These are phyloP conservation scores for Acanthaster planci DNA, from an alignment of 35 echinoderm and acorn worm genomes.

Conservation along the genomic window DNA sequence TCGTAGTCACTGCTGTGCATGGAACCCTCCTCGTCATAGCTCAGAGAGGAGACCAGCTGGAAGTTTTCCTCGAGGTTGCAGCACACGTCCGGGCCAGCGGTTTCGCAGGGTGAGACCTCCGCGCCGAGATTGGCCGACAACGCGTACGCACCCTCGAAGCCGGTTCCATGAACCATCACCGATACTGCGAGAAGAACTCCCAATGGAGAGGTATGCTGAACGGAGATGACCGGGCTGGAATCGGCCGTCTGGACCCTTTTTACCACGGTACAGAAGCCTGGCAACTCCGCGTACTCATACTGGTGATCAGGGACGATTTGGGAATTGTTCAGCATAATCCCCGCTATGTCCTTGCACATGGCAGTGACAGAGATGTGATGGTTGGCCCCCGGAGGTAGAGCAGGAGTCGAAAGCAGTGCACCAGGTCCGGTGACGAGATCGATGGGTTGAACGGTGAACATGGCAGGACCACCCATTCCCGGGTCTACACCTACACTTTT, in stretches of 20 bases:
- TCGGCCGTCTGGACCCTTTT: neutral
- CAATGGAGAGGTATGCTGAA: neutral
- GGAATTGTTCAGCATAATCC: neutral
- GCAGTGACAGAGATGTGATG: neutral
- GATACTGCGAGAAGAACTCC: neutral
- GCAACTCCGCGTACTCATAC: neutral
- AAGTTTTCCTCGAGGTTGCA: neutral
- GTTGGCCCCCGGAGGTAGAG: neutral
- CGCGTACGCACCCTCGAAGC: neutral
- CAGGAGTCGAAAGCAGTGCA: neutral
- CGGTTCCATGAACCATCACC: neutral
- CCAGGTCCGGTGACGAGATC: neutral
- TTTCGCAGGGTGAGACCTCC: neutral
- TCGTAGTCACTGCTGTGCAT: too few species aligned
- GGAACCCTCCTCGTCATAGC: too few species aligned
- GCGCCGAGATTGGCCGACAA: neutral
- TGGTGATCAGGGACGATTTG: neutral
- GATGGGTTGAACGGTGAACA: neutral
- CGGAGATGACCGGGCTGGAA: neutral
- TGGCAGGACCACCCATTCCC: constrained; percentile 10
- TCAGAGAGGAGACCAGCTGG: too few species aligned
- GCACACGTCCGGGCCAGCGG: neutral
- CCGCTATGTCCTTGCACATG: neutral
- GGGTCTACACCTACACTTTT: neutral
- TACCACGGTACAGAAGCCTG: neutral